A percentile compares a stretch with the other conserved stretches of the same genome.
Evolutionary conservation across 2,888 invertebrate species (phyloP).

Genomic region (Heliconius hortense): DNA sequence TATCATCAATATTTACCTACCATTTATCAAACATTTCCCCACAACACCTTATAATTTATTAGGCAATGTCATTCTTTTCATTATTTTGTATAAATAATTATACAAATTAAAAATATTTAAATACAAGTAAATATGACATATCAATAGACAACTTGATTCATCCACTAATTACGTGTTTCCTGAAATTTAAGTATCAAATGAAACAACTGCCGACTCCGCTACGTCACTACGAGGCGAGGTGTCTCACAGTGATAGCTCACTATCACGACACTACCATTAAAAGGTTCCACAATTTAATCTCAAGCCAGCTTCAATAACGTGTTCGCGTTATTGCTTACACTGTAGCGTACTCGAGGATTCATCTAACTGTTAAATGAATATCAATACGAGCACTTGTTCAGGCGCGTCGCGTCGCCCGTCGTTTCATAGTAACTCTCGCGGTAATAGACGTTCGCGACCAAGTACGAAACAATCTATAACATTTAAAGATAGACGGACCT

Average conservation of each 20-base stretch:
- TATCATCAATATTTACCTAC: background rate
- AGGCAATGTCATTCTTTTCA: background rate
- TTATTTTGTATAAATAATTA: background rate
- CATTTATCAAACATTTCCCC: background rate
- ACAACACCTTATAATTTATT: too few relatives aligned
- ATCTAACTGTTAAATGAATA: background rate
- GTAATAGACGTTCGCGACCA: constrained; percentile 8
- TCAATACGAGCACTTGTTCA: constrained; percentile 2
- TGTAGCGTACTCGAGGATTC: too few relatives aligned
- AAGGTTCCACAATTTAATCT: background rate
- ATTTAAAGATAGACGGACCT: background rate
- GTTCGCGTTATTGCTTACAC: background rate
- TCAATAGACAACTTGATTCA: background rate
- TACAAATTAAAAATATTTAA: background rate
- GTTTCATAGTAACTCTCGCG: constrained; percentile 22
- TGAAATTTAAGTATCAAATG: background rate
- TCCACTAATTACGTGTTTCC: background rate
- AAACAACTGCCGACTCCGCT: background rate
- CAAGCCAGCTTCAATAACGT: background rate
- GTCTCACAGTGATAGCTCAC: background rate
- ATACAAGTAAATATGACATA: background rate
- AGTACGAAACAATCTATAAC: too few relatives aligned
- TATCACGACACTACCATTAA: background rate
- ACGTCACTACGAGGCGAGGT: background rate
- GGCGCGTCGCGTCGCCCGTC: background rate